Percentiles rank a stretch among this genome's conserved stretches.
These are phyloP conservation scores for Falco peregrinus DNA, from an alignment of 2,797 vertebrate genomes.

Conservation along the genomic window DNA sequence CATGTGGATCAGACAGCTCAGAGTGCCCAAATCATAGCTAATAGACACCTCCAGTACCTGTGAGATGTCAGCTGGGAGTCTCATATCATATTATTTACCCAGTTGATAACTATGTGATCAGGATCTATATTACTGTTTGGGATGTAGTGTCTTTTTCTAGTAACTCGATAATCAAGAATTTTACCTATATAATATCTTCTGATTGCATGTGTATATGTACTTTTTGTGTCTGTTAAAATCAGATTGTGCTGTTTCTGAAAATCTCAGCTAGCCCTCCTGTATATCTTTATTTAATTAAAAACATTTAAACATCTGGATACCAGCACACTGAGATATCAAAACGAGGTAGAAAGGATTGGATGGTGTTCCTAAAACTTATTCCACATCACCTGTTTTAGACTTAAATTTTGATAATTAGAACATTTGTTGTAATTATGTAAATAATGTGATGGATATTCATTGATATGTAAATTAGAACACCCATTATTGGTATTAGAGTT, in stretches of 20 bases:
- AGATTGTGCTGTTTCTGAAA: neutral
- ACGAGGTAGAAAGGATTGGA: neutral
- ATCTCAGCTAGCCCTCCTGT: neutral
- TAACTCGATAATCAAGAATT: accelerated
- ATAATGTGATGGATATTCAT: neutral
- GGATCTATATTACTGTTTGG: neutral
- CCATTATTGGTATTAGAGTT: neutral
- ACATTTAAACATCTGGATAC: neutral
- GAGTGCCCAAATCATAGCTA: neutral
- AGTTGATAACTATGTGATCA: neutral
- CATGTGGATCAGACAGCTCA: neutral
- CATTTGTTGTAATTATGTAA: neutral
- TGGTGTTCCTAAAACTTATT: neutral
- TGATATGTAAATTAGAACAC: neutral
- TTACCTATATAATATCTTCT: neutral
- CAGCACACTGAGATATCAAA: neutral
- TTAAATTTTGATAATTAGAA: neutral
- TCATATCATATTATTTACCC: neutral
- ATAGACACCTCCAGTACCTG: neutral
- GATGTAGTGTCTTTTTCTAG: neutral
- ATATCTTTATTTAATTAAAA: neutral
- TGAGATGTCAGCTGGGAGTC: neutral
- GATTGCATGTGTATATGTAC: accelerated
- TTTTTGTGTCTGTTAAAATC: neutral
- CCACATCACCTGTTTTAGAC: neutral